phyloP scores from a whole-genome alignment of 2,113 vertebrate genomes.

The Corythoichthys intestinalis region DNA sequence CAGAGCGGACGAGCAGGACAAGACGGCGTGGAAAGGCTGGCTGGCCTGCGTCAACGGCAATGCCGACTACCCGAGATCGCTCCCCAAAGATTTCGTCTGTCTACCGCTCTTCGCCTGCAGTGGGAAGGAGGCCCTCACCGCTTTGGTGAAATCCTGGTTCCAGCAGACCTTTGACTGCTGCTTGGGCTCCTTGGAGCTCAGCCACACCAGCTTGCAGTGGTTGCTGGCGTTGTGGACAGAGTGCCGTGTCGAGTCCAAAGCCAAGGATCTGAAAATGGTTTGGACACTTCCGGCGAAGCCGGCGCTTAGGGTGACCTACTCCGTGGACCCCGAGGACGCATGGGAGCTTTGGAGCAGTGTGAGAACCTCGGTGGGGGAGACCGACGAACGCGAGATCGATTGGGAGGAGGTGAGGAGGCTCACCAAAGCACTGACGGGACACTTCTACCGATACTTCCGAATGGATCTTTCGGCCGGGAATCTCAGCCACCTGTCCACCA shows the following conservation, averaged over 20 bases:
- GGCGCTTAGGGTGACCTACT: conserved; percentile 79
- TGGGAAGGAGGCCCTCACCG: conserved; percentile 73
- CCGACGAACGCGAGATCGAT: conserved; percentile 57
- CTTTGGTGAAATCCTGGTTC: conserved; percentile 83
- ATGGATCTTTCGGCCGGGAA: conserved; percentile 79
- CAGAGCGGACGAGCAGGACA: conserved; percentile 22
- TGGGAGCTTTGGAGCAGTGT: conserved; percentile 85
- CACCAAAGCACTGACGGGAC: conserved; percentile 79
- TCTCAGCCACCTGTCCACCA: conserved; percentile 81
- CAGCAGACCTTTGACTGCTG: conserved; percentile 86
- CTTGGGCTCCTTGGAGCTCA: conserved; percentile 80
- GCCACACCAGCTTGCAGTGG: conserved; percentile 82
- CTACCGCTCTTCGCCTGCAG: conserved; percentile 83
- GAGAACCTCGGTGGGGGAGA: conserved; percentile 48
- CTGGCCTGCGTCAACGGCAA: conserved; percentile 80
- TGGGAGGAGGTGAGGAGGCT: conserved; percentile 82
- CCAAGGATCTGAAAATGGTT: conserved; percentile 71
- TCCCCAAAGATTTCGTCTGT: conserved; percentile 79
- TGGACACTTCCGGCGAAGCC: conserved; percentile 78
- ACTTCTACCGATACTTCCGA: conserved; percentile 83
- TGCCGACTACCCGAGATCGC: conserved; percentile 65
- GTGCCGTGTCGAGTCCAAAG: conserved; percentile 63
- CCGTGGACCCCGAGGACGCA: conserved; percentile 79
- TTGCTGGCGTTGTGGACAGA: conserved; percentile 86
- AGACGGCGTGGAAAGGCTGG: conserved; percentile 83